These are phyloP conservation scores for Platycercus adscitus DNA, from an alignment of 2,113 vertebrate genomes.

Conservation along the genomic window DNA sequence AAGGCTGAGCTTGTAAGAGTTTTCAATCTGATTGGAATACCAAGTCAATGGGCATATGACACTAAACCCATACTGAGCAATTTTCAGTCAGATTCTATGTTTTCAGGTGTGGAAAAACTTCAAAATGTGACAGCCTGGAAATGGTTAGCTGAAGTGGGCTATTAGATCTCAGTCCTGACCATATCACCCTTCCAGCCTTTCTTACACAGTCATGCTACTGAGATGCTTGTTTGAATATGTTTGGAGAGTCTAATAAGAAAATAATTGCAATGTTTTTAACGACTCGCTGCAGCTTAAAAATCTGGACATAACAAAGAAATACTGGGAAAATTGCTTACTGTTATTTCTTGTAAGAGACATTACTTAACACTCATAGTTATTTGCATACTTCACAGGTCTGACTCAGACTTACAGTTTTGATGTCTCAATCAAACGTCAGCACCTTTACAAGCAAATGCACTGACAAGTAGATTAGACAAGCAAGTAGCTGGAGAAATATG, in stretches of 20 bases:
- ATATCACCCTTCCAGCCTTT: background rate
- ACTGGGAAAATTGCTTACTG: background rate
- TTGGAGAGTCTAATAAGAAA: background rate
- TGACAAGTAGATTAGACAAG: background rate
- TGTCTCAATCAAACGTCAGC: slow-evolving; percentile 1
- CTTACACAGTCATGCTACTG: background rate
- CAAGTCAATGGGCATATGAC: background rate
- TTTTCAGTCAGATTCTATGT: background rate
- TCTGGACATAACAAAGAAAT: background rate
- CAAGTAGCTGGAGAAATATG: slow-evolving; percentile 26
- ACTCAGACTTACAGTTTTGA: slow-evolving; percentile 4
- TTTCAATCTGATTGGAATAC: background rate
- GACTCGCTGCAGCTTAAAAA: background rate
- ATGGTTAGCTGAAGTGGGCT: background rate
- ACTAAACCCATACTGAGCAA: background rate
- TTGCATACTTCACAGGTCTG: slow-evolving; percentile 35
- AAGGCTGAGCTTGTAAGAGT: background rate
- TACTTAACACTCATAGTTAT: slow-evolving; percentile 15
- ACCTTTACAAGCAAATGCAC: background rate
- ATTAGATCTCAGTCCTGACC: background rate
- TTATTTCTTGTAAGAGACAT: background rate
- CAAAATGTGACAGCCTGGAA: background rate
- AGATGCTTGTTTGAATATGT: background rate
- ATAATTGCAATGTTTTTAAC: background rate
- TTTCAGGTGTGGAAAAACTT: background rate